A percentile compares a stretch with the other conserved stretches of the same genome.
Evolutionary conservation across 1,140 invertebrate species (phyloP).

Genomic region (Drosophila cardini): DNA sequence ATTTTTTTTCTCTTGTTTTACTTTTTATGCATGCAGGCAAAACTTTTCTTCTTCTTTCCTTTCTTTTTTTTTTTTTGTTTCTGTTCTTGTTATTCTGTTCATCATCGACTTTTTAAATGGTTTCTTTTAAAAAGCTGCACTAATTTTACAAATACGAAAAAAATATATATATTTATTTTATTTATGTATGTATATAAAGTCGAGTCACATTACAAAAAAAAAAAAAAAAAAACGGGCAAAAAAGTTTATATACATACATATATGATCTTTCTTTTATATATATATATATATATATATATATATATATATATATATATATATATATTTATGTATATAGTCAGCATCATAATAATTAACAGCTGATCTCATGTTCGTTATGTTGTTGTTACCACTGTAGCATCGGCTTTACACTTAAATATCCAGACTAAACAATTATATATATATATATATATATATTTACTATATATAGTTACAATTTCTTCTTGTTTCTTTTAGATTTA

Average conservation of each 20-base stretch:
- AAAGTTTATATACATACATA: constrained; percentile 35
- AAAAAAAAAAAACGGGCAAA: constrained; percentile 45
- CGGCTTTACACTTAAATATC: constrained; percentile 37
- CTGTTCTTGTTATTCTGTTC: constrained; percentile 28
- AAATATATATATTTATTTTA: constrained; percentile 51
- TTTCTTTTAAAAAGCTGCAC: constrained; percentile 69
- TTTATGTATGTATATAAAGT: constrained; percentile 57
- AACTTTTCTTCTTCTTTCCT: constrained; percentile 46
- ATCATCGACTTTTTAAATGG: constrained; percentile 48
- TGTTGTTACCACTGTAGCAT: constrained; percentile 40
- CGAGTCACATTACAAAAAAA: constrained; percentile 66
- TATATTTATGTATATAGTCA: constrained; percentile 37
- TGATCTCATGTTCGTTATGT: constrained; percentile 26
- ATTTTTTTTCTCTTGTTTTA: constrained; percentile 34
- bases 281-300: constrained; percentile 36
- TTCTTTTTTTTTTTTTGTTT: constrained; percentile 30
- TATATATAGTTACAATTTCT: constrained; percentile 44
- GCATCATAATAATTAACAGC: constrained; percentile 31
- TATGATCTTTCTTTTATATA: constrained; percentile 12
- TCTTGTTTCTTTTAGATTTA: constrained; percentile 27
- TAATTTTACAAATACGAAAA: constrained; percentile 79
- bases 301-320: constrained; percentile 53
- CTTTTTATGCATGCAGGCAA: constrained; percentile 59
- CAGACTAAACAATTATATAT: constrained; percentile 68
- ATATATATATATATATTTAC: constrained; percentile 55